A percentile compares a stretch with the other conserved stretches of the same genome.
Conservation (phyloP, 2,797 vertebrate species). For the Harpagifer antarcticus region DNA sequence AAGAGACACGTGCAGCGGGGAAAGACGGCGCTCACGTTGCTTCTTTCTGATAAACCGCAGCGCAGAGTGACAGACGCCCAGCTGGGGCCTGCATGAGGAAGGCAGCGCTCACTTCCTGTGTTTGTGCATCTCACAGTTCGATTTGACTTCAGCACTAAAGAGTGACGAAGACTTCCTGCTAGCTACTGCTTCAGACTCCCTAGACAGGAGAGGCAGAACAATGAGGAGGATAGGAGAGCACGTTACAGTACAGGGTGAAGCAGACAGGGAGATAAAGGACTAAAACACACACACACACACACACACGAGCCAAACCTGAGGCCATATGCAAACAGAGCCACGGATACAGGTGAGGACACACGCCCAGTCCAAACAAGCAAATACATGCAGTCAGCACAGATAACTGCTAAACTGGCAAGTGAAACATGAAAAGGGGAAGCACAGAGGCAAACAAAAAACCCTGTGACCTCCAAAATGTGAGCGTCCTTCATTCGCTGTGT, state of each 20-base stretch:
- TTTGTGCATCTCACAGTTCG: slow-evolving; percentile 60
- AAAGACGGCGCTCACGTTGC: slow-evolving; percentile 29
- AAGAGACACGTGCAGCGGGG: slow-evolving; percentile 12
- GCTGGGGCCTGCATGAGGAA: slow-evolving; percentile 27
- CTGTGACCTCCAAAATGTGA: background rate
- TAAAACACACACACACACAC: slow-evolving; percentile 7
- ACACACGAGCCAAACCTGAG: slow-evolving; percentile 6
- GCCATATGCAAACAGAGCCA: slow-evolving; percentile 42
- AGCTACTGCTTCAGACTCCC: slow-evolving; percentile 41
- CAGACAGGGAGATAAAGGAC: slow-evolving; percentile 27
- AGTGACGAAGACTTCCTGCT: slow-evolving; percentile 64
- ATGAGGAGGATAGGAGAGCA: slow-evolving; percentile 58
- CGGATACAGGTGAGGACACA: slow-evolving; percentile 33
- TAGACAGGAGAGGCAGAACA: slow-evolving; percentile 53
- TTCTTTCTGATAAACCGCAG: slow-evolving; percentile 32
- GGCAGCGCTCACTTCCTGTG: slow-evolving; percentile 65
- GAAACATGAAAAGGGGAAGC: background rate
- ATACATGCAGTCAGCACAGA: background rate
- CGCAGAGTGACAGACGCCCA: slow-evolving; percentile 39
- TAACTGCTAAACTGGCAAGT: background rate
- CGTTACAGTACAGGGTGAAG: slow-evolving; percentile 41
- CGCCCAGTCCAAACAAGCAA: slow-evolving; percentile 26
- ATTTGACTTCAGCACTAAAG: slow-evolving; percentile 31
- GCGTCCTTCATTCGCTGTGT: background rate
- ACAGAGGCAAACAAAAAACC: background rate